A percentile compares a stretch with the other conserved stretches of the same genome.
These are phyloP conservation scores for Loripinus fragilis DNA, from an alignment of 2,888 invertebrate genomes.

Conservation along the genomic window DNA sequence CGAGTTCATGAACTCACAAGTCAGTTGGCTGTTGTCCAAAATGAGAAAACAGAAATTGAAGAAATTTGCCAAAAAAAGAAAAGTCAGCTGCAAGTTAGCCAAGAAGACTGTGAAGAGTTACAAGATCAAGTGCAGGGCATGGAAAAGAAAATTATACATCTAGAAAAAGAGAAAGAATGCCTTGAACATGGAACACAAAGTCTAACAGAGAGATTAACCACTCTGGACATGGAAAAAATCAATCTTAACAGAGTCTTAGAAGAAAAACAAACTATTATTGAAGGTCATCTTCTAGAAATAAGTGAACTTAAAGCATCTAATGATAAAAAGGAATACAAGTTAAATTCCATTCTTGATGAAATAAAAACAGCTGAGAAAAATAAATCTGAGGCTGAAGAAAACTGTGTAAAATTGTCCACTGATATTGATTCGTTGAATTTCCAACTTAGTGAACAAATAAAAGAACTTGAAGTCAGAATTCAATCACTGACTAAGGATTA, in stretches of 20 bases:
- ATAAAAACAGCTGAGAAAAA: constrained; percentile 4
- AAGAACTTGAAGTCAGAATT: neutral
- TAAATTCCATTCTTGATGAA: constrained; percentile 33
- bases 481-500: neutral
- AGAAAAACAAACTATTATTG: constrained; percentile 47
- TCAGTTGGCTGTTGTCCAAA: constrained; percentile 30
- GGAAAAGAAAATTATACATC: constrained; percentile 39
- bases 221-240: constrained; percentile 50
- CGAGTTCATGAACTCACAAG: constrained; percentile 20
- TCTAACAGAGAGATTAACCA: constrained; percentile 48
- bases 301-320: neutral
- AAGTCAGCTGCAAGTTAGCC: constrained; percentile 48
- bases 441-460: neutral
- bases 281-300: constrained; percentile 16
- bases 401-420: neutral
- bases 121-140: constrained; percentile 37
- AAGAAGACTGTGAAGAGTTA: constrained; percentile 47
- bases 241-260: constrained; percentile 33
- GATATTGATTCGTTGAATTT: neutral
- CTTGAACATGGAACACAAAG: constrained; percentile 36
- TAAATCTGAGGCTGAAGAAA: neutral
- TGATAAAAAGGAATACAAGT: constrained; percentile 24
- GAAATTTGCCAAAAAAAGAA: constrained; percentile 52
- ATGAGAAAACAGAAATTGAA: constrained; percentile 42
- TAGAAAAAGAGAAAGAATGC: constrained; percentile 52